Evolutionary conservation across 2,797 vertebrate genomes (phyloP).

Genomic region (Delichon dasypus): DNA sequence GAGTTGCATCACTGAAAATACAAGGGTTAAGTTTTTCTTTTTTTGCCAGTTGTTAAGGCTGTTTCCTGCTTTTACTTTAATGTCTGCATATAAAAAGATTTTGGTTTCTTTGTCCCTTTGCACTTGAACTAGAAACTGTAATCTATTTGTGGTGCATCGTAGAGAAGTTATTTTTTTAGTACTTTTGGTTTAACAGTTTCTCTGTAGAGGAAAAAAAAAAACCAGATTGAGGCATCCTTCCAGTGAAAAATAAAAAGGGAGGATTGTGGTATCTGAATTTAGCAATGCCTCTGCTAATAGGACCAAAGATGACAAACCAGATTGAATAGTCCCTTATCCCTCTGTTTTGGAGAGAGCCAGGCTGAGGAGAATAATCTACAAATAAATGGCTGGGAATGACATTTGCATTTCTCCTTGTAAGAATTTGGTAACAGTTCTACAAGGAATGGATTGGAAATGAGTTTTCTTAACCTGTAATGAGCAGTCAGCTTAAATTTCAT

Average conservation of each 20-base stretch:
- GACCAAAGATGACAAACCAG: background rate
- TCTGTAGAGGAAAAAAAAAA: background rate
- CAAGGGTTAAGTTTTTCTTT: slow-evolving; percentile 20
- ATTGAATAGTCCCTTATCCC: background rate
- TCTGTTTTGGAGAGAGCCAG: background rate
- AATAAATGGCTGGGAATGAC: background rate
- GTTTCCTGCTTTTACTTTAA: slow-evolving; percentile 48
- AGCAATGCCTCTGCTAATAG: background rate
- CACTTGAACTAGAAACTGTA: slow-evolving; percentile 34
- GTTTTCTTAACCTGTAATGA: slow-evolving; percentile 9
- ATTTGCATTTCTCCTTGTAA: slow-evolving; percentile 2
- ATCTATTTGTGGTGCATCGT: background rate
- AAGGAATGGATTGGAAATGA: background rate
- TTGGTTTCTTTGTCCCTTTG: slow-evolving; percentile 45
- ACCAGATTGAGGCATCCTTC: background rate
- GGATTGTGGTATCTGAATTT: background rate
- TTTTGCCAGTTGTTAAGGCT: slow-evolving; percentile 19
- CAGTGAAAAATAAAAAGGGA: background rate
- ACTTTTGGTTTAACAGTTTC: slow-evolving; percentile 26
- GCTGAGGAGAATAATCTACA: background rate
- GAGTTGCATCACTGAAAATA: background rate
- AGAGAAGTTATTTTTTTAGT: slow-evolving; percentile 3
- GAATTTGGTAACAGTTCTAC: background rate
- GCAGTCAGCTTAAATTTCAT: background rate
- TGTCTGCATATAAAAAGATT: slow-evolving; percentile 18